Conservation (phyloP, 2,888 invertebrate species). For the Zygaena filipendulae region DNA sequence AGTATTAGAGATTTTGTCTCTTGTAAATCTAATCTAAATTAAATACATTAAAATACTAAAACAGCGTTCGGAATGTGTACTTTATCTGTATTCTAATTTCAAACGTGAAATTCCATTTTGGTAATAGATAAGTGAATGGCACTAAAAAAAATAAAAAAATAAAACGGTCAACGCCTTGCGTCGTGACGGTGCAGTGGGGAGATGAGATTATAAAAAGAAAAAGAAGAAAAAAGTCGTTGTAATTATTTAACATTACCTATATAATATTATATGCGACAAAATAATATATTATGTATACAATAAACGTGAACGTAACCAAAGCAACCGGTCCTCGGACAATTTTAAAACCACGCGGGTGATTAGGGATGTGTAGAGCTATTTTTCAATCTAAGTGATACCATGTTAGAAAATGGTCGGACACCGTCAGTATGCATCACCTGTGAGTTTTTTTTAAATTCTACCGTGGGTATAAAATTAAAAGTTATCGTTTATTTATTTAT, state of each 20-base stretch:
- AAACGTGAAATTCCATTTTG: constrained; percentile 25
- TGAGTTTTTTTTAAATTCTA: no score
- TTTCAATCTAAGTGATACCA: constrained; percentile 34
- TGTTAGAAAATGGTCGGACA: constrained; percentile 23
- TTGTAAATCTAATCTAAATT: no score
- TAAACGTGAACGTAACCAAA: constrained; percentile 24
- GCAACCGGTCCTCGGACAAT: constrained; percentile 36
- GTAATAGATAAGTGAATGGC: constrained; percentile 29
- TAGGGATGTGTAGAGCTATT: constrained; percentile 37
- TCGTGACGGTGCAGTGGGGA: no score
- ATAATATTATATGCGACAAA: constrained; percentile 32
- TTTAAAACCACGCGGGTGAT: constrained; percentile 48
- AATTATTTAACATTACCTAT: constrained; percentile 38
- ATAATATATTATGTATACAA: constrained; percentile 54
- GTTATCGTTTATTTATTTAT: no score
- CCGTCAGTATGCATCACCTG: no score
- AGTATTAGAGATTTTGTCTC: no score
- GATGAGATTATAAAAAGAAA: constrained; percentile 45
- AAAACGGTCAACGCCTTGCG: constrained; percentile 39
- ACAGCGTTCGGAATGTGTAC: constrained; percentile 13
- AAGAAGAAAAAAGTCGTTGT: constrained; percentile 52
- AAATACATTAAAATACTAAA: no score
- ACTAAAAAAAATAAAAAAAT: constrained; percentile 15
- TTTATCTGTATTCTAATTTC: constrained; percentile 19
- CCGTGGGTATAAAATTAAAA: no score